Conservation (phyloP, 2,113 vertebrate genomes). For the Mola mola region DNA sequence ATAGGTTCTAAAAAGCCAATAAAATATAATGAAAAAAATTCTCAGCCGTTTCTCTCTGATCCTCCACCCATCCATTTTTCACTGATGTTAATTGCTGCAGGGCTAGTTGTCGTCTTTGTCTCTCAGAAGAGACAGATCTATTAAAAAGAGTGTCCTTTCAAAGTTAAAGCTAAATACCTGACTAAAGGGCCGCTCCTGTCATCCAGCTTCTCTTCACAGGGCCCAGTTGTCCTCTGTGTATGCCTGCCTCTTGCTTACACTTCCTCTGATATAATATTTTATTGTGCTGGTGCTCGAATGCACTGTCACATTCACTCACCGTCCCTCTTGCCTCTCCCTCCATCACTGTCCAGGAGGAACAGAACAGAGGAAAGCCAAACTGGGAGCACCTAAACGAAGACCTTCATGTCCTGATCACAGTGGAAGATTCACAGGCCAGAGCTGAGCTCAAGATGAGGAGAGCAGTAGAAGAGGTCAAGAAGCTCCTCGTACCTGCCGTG, state of each 20-base stretch:
- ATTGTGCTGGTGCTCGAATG: conserved; percentile 41
- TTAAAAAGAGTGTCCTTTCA: conserved; percentile 70
- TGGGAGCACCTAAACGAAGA: conserved; percentile 88
- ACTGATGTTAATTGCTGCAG: conserved; percentile 72
- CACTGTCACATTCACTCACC: conserved; percentile 55
- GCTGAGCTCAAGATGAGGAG: conserved; percentile 86
- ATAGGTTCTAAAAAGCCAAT: too few species aligned
- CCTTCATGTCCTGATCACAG: conserved; percentile 86
- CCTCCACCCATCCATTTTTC: conserved; percentile 55
- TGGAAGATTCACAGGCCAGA: conserved; percentile 85
- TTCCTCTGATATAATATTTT: conserved; percentile 49
- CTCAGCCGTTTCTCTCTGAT: conserved; percentile 48
- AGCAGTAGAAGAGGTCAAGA: conserved; percentile 87
- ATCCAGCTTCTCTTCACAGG: conserved; percentile 54
- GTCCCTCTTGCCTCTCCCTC: conserved; percentile 10
- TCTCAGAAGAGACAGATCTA: conserved; percentile 57
- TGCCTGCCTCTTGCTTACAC: conserved; percentile 38
- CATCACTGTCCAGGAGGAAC: conserved; percentile 80
- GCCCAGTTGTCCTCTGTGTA: conserved; percentile 50
- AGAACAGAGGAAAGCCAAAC: conserved; percentile 88
- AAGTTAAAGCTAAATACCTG: conserved; percentile 71
- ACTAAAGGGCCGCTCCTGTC: conserved; percentile 66
- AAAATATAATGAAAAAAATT: conserved; percentile 17
- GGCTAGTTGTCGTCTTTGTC: conserved; percentile 63
- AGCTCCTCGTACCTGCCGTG: conserved; percentile 87